Evolutionary conservation across 1,140 invertebrate species (phyloP).

Genomic region (Dinothrombium tinctorium): DNA sequence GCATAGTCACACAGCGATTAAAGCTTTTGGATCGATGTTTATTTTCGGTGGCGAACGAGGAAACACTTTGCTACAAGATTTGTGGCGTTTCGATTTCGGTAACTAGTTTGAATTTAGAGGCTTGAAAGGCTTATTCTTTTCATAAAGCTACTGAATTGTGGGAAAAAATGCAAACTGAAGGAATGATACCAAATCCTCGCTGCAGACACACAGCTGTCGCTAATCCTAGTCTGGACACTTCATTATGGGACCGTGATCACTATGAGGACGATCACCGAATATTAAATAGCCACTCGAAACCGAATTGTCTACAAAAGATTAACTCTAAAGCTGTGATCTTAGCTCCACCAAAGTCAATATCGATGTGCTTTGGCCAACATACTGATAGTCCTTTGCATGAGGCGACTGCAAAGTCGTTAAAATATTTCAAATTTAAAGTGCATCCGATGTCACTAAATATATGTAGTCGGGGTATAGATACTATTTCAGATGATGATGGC

Average conservation of each 20-base stretch:
- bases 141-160: conserved; percentile 48
- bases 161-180: conserved; percentile 41
- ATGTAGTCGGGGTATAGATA: conserved; percentile 11
- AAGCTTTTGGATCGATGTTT: conserved; percentile 50
- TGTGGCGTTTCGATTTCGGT: conserved; percentile 73
- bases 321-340: background rate
- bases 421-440: conserved; percentile 13
- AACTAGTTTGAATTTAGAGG: conserved; percentile 16
- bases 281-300: conserved; percentile 2
- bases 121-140: background rate
- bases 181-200: conserved; percentile 41
- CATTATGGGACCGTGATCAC: conserved; percentile 7
- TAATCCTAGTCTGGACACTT: conserved; percentile 12
- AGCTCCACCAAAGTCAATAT: conserved; percentile 14
- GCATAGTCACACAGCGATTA: conserved; percentile 53
- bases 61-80: conserved; percentile 44
- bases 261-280: background rate
- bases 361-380: conserved; percentile 15
- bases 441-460: conserved; percentile 14
- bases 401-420: background rate
- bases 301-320: conserved; percentile 3
- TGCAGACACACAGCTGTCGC: conserved; percentile 27
- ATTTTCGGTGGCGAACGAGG: conserved; percentile 54
- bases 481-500: conserved; percentile 13
- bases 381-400: conserved; percentile 3